These are phyloP conservation scores for Platycnemis pennipes DNA, from an alignment of 2,888 invertebrate species.

Conservation along the genomic window DNA sequence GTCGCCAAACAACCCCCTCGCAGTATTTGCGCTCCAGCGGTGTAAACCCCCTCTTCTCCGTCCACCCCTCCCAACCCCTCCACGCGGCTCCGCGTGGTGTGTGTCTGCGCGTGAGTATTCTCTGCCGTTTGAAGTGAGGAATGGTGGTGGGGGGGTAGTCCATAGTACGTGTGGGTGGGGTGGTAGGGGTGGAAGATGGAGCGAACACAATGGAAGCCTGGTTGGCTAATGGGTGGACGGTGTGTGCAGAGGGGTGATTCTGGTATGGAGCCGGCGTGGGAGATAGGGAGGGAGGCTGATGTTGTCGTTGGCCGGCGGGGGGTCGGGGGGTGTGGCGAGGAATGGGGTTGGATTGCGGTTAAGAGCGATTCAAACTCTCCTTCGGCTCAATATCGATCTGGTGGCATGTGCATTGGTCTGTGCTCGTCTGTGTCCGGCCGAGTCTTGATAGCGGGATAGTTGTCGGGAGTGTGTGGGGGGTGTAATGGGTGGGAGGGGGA, in stretches of 20 bases:
- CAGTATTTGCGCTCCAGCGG: slow-evolving; percentile 33
- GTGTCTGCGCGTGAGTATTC: neutral
- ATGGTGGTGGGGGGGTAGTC: neutral
- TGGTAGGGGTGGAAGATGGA: neutral
- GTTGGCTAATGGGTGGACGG: slow-evolving; percentile 32
- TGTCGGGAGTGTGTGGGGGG: neutral
- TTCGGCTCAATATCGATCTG: slow-evolving; percentile 63
- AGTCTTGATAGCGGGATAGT: slow-evolving; percentile 44
- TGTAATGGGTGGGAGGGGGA: neutral
- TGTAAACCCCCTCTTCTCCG: slow-evolving; percentile 23
- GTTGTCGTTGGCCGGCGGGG: neutral
- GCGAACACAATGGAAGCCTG: slow-evolving; percentile 48
- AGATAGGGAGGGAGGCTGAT: neutral
- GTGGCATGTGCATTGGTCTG: slow-evolving; percentile 2
- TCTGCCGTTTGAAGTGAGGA: slow-evolving; percentile 25
- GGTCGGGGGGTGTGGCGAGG: neutral
- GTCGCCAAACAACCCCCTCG: slow-evolving; percentile 6
- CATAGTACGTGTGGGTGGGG: neutral
- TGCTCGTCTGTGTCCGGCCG: neutral
- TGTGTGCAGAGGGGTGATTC: neutral
- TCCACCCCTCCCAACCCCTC: neutral
- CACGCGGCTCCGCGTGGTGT: neutral
- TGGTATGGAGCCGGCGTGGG: neutral
- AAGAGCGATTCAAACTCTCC: slow-evolving; percentile 19
- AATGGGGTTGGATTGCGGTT: neutral